phyloP scores from a whole-genome alignment of 2,797 vertebrate species.

The Rhynchonycteris naso region DNA sequence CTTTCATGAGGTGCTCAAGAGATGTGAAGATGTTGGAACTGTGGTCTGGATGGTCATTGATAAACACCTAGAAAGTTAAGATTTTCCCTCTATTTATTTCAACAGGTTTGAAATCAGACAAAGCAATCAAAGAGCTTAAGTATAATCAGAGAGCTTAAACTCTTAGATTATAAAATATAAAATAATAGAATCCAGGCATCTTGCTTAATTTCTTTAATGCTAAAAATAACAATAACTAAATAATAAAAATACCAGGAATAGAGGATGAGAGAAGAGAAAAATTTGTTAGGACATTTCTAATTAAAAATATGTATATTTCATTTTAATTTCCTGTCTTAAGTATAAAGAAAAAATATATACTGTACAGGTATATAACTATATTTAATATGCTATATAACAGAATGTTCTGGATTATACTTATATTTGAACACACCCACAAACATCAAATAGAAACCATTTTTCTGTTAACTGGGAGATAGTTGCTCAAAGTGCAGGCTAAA shows the following conservation, averaged over 20 bases:
- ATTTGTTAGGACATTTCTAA: background rate
- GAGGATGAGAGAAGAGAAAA: background rate
- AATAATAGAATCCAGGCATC: background rate
- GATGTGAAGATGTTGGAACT: background rate
- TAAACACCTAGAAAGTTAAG: background rate
- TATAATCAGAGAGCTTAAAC: background rate
- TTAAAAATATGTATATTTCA: background rate
- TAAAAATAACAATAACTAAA: background rate
- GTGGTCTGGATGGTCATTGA: background rate
- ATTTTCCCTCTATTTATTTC: background rate
- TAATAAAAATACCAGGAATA: background rate
- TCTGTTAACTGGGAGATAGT: background rate
- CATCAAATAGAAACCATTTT: background rate
- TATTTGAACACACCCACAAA: background rate
- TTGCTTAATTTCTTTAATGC: background rate
- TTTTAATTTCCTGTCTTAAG: background rate
- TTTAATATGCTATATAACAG: background rate
- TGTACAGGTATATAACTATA: background rate
- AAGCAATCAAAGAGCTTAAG: background rate
- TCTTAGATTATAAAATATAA: background rate
- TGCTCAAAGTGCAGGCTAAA: background rate
- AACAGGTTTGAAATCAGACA: background rate
- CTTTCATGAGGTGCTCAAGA: background rate
- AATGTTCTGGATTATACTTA: background rate
- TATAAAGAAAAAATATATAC: background rate